phyloP scores from a whole-genome alignment of 2,888 invertebrate species.

The Metalampra italica region DNA sequence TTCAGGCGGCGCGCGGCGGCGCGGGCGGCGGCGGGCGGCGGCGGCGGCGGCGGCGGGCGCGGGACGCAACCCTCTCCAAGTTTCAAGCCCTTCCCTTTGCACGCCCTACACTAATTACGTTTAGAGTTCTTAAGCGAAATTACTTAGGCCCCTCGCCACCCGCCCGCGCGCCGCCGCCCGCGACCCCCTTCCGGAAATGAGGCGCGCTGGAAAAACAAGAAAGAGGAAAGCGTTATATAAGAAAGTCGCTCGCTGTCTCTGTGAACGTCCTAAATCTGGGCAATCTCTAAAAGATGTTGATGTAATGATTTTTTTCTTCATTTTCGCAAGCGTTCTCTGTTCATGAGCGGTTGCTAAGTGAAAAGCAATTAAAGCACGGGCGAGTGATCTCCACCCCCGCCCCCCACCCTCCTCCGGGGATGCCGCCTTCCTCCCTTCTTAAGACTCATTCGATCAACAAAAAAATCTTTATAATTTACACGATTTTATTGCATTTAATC shows the following conservation, averaged over 20 bases:
- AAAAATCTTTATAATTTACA: constrained; percentile 54
- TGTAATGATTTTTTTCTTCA: constrained; percentile 77
- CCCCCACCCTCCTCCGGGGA: constrained; percentile 26
- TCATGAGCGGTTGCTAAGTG: constrained; percentile 79
- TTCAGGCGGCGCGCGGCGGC: constrained; percentile 68
- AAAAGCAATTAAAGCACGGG: constrained; percentile 79
- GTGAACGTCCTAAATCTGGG: constrained; percentile 73
- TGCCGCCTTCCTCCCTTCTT: constrained; percentile 32
- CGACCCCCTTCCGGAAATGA: constrained; percentile 74
- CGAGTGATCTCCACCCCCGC: constrained; percentile 70
- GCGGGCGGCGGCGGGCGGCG: constrained; percentile 21
- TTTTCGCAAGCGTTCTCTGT: constrained; percentile 70
- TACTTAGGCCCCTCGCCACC: constrained; percentile 80
- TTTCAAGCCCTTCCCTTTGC: constrained; percentile 81
- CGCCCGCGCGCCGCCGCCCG: constrained; percentile 56
- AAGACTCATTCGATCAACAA: constrained; percentile 61
- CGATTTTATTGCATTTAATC: constrained; percentile 33
- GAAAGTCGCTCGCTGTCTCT: constrained; percentile 60
- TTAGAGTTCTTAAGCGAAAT: constrained; percentile 84
- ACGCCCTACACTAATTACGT: constrained; percentile 83
- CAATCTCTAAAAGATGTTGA: constrained; percentile 76
- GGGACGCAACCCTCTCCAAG: constrained; percentile 80
- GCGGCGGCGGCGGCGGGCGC: constrained; percentile 38
- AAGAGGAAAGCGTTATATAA: constrained; percentile 73
- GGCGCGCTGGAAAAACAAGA: constrained; percentile 77